phyloP scores from a whole-genome alignment of 1,140 invertebrate species.

The Drosophila murphyi region DNA sequence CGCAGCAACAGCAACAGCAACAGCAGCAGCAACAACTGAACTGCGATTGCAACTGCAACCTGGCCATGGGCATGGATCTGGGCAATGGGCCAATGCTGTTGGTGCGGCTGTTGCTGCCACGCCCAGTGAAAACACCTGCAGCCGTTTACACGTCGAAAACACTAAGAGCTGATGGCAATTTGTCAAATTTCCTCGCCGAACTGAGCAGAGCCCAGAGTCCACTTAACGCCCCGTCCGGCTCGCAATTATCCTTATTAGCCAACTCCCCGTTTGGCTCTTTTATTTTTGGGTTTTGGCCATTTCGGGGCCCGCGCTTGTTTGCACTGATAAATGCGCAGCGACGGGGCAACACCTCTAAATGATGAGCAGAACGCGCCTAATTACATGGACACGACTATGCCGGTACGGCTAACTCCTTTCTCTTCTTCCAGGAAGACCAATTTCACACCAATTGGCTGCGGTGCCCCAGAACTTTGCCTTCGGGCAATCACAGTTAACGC shows the following conservation, averaged over 20 bases:
- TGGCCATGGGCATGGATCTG: constrained; percentile 23
- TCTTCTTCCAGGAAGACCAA: constrained; percentile 77
- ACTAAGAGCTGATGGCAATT: constrained; percentile 69
- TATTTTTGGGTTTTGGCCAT: constrained; percentile 46
- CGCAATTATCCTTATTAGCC: constrained; percentile 79
- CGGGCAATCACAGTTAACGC: constrained; percentile 5
- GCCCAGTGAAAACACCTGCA: constrained; percentile 77
- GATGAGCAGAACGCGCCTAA: constrained; percentile 48
- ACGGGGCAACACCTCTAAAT: constrained; percentile 47
- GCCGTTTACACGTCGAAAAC: constrained; percentile 76
- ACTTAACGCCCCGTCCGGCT: constrained; percentile 68
- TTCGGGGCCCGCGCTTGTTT: constrained; percentile 72
- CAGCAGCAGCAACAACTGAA: background rate
- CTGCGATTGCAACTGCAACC: constrained; percentile 8
- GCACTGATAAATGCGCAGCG: constrained; percentile 76
- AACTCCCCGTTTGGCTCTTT: constrained; percentile 43
- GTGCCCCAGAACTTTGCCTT: constrained; percentile 11
- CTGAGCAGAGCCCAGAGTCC: constrained; percentile 25
- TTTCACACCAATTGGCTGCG: constrained; percentile 72
- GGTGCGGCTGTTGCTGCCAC: constrained; percentile 35
- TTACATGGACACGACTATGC: constrained; percentile 50
- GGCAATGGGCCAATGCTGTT: constrained; percentile 5
- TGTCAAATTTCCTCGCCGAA: constrained; percentile 62
- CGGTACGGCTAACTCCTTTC: constrained; percentile 8
- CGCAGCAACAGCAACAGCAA: constrained; percentile 26